phyloP scores from a whole-genome alignment of 2,113 vertebrate species.

The Centrocercus urophasianus region DNA sequence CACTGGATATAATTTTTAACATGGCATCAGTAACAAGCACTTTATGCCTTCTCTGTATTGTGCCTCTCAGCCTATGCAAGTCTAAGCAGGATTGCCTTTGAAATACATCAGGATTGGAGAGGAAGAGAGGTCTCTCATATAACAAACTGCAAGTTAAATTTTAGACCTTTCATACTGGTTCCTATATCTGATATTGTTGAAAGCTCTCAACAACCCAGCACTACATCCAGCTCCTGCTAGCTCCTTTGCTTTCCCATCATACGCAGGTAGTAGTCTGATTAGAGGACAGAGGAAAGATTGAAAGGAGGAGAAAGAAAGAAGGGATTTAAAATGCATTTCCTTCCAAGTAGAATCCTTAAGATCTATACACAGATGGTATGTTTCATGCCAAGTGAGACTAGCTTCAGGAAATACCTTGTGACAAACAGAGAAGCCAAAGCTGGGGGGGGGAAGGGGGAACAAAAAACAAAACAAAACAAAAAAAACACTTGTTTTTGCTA shows the following conservation, averaged over 20 bases:
- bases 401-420: slow-evolving; percentile 53
- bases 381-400: not conserved
- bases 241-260: not conserved
- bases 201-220: not conserved
- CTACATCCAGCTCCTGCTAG: not conserved
- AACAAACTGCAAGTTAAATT: not conserved
- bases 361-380: not conserved
- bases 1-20: not conserved
- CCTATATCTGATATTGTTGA: not conserved
- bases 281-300: not conserved
- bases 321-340: not conserved
- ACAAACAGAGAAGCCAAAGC: slow-evolving; percentile 8
- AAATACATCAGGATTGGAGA: not conserved
- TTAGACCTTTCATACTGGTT: not conserved
- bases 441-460: not conserved
- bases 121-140: not conserved
- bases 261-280: not conserved
- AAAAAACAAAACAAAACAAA: not conserved
- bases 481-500: not conserved
- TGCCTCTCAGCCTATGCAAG: not conserved
- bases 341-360: not conserved
- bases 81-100: not conserved
- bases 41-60: not conserved
- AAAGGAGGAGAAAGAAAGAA: not conserved
- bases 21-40: not conserved